Evolutionary conservation across 2,888 invertebrate genomes (phyloP), one percentile per base, ranked within the genome.

Genomic region (Gastrophysa polygoni): DNA sequence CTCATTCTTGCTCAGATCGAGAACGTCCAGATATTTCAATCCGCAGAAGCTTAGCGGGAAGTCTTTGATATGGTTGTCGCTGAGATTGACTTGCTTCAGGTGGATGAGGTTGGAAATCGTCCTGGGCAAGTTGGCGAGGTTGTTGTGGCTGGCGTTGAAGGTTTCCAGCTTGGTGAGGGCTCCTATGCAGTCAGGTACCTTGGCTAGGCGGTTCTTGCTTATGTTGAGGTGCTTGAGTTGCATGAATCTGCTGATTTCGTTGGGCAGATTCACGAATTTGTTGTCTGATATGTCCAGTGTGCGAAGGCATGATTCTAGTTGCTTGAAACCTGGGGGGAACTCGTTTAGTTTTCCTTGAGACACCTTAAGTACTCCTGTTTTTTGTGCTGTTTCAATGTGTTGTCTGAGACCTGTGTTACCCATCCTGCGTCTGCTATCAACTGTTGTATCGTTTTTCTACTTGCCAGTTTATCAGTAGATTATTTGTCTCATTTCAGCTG

Each of bases 261-360:
- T 87, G 0, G 96, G 92, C 69, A 99, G 82, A 21, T 83, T 82
- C 8, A 86, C 81, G 72, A 99, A 89, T 78, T 91, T 93, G 83
- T 99, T 99, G 71, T 93, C 91, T 0, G 97, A 96, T 57, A 99
- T 80, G 81, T 99, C 97, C 66, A 99, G 83, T 38, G 93, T 96
- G 69, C 98, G 87, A 59, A 99, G 82, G 52, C 89, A 84, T 67
- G 86, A 85, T 16, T 88, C 86, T 54, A 93, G 83, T 57, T 85
- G 85, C 65, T 85, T 84, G 16, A 94, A 80, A 66, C 88, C 89
- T 21, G 86, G 86, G 28, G 93, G 92, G 78, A 92, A 89, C 81
- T 91, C 90, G 71, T 92, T 92, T 57, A 98, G 83, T 74, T 92
- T 92, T 61, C 88, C 87, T 72, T 91, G 88, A 2, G 94, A 91